A percentile compares a stretch with the other conserved stretches of the same genome.
These are phyloP conservation scores for Thamnophis sirtalis DNA, from an alignment of 2,113 vertebrate genomes.

Conservation along the genomic window DNA sequence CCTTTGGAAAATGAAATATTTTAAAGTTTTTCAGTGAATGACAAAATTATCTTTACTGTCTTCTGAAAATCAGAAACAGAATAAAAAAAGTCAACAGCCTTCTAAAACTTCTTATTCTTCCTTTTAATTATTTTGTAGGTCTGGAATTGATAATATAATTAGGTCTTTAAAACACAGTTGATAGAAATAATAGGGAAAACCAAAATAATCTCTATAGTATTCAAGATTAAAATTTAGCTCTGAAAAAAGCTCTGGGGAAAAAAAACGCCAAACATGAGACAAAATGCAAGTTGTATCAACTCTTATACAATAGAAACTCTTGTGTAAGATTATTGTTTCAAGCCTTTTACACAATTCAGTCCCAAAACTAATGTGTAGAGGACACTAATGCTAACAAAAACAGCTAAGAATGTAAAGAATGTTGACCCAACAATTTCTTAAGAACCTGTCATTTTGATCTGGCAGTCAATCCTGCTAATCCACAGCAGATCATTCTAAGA, in stretches of 20 bases:
- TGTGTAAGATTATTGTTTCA: not conserved
- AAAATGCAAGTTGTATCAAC: not conserved
- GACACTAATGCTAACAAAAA: not conserved
- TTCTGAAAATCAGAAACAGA: slow-evolving; percentile 9
- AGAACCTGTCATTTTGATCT: not conserved
- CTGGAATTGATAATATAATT: not conserved
- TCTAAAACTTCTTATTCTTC: not conserved
- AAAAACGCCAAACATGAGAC: not conserved
- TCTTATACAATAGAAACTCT: not conserved
- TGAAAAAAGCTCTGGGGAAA: not conserved
- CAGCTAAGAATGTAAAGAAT: not conserved
- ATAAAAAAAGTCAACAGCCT: slow-evolving; percentile 1
- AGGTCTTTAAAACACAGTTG: not conserved
- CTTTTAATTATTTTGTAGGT: not conserved
- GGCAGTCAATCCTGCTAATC: not conserved
- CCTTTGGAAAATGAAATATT: slow-evolving; percentile 32
- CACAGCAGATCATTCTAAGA: not conserved
- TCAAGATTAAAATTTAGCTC: not conserved
- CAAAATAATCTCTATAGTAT: not conserved
- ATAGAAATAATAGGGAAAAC: not conserved
- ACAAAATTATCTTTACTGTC: slow-evolving; percentile 7
- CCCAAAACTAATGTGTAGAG: not conserved
- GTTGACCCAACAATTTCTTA: not conserved
- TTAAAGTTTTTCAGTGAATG: slow-evolving; percentile 11
- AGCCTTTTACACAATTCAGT: not conserved